A percentile compares a stretch with the other conserved stretches of the same genome.
Evolutionary conservation across 2,113 vertebrate species (phyloP).

Genomic region (Garra rufa): DNA sequence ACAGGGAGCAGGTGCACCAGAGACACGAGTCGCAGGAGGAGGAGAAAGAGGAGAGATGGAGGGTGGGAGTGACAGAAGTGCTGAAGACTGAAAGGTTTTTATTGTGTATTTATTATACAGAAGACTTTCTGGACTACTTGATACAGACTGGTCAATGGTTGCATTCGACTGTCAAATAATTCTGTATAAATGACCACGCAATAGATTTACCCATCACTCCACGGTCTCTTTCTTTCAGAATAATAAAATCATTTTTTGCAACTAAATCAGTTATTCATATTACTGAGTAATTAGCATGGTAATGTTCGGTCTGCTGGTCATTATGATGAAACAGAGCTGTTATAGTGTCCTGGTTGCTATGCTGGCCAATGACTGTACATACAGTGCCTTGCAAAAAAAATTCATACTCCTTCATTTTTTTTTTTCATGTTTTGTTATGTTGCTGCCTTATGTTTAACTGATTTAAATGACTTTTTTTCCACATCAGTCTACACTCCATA

Average conservation of each 20-base stretch:
- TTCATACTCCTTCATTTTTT: too few species aligned
- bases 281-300: neutral
- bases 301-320: neutral
- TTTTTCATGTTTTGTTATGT: too few species aligned
- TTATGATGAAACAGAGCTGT: neutral
- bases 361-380: neutral
- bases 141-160: neutral
- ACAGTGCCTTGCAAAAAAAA: too few species aligned
- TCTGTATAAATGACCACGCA: neutral
- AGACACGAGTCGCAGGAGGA: neutral
- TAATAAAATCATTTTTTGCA: neutral
- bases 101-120: neutral
- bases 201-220: neutral
- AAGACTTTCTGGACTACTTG: neutral
- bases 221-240: neutral
- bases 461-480: too few species aligned
- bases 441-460: too few species aligned
- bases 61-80: neutral
- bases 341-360: neutral
- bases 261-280: neutral
- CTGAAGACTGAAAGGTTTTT: neutral
- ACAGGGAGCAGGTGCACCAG: conserved; percentile 37
- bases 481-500: too few species aligned
- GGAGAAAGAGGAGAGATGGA: conserved; percentile 1
- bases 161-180: neutral